phyloP scores from a whole-genome alignment of 1,140 invertebrate species.

The Steinernema feltiae region DNA sequence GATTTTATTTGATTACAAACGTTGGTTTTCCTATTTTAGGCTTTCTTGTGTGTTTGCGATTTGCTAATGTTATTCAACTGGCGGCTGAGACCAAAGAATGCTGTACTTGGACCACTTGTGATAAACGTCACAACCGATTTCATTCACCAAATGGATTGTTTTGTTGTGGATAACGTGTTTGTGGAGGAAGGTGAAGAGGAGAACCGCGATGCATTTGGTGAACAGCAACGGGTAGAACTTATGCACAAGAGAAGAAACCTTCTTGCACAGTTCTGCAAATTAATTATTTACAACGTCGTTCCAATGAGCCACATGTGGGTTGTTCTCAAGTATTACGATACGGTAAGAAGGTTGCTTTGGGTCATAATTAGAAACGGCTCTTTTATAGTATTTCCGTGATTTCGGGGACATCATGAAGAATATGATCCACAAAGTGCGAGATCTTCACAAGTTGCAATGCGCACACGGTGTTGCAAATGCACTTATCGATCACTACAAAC shows the following conservation, averaged over 20 bases:
- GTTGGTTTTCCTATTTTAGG: slow-evolving; percentile 64
- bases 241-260: slow-evolving; percentile 65
- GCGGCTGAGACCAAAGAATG: slow-evolving; percentile 67
- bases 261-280: slow-evolving; percentile 89
- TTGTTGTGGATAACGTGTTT: slow-evolving; percentile 83
- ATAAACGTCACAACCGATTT: slow-evolving; percentile 75
- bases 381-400: slow-evolving; percentile 81
- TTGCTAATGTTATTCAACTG: slow-evolving; percentile 87
- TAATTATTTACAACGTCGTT: slow-evolving; percentile 93
- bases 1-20: slow-evolving; percentile 22
- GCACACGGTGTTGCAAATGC: slow-evolving; percentile 87
- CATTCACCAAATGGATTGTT: slow-evolving; percentile 76
- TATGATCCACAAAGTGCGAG: slow-evolving; percentile 86
- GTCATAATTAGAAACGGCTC: slow-evolving; percentile 16
- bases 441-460: slow-evolving; percentile 94
- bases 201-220: slow-evolving; percentile 64
- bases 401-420: slow-evolving; percentile 99
- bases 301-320: slow-evolving; percentile 82
- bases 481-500: slow-evolving; percentile 75
- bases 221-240: slow-evolving; percentile 19
- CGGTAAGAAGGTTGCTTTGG: slow-evolving; percentile 63
- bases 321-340: slow-evolving; percentile 94
- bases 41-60: slow-evolving; percentile 89
- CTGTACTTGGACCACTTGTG: slow-evolving; percentile 67
- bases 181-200: slow-evolving; percentile 68